Conservation (phyloP, 2,113 vertebrate species). For the Rhipidura dahli region DNA sequence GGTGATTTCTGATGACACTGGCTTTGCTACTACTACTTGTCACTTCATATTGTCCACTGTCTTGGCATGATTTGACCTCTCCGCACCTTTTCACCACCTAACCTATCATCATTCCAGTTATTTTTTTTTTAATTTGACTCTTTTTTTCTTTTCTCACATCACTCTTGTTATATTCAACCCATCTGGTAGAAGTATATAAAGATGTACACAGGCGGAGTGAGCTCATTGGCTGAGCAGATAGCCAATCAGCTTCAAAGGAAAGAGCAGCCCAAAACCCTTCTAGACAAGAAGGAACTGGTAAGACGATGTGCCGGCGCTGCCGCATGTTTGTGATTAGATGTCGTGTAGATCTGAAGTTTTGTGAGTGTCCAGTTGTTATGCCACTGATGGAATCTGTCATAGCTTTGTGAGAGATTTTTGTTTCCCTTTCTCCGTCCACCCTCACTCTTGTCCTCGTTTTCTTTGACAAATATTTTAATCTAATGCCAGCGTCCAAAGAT, state of each 20-base stretch:
- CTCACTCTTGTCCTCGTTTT: neutral
- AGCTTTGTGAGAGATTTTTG: neutral
- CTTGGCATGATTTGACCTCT: slow-evolving; percentile 72
- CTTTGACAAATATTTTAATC: neutral
- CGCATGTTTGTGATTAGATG: slow-evolving; percentile 34
- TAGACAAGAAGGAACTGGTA: slow-evolving; percentile 96
- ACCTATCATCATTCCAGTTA: slow-evolving; percentile 5
- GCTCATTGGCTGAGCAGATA: slow-evolving; percentile 96
- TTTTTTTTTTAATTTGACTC: slow-evolving; percentile 46
- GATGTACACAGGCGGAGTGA: slow-evolving; percentile 97
- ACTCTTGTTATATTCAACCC: slow-evolving; percentile 60
- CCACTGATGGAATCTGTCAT: neutral
- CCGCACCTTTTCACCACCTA: slow-evolving; percentile 64
- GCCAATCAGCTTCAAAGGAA: slow-evolving; percentile 93
- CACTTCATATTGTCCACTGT: slow-evolving; percentile 64
- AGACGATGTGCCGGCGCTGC: slow-evolving; percentile 51
- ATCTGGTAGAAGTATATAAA: slow-evolving; percentile 88
- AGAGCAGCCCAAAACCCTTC: slow-evolving; percentile 84
- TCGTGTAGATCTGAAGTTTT: neutral
- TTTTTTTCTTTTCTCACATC: slow-evolving; percentile 24
- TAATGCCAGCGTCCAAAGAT: neutral
- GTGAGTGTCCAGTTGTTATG: neutral
- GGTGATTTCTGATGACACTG: neutral
- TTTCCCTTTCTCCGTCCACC: neutral
- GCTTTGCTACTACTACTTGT: slow-evolving; percentile 41